Percentiles rank a stretch among this genome's conserved stretches.
These are phyloP conservation scores for Danio tinwini DNA, from an alignment of 2,797 vertebrate genomes.

Conservation along the genomic window DNA sequence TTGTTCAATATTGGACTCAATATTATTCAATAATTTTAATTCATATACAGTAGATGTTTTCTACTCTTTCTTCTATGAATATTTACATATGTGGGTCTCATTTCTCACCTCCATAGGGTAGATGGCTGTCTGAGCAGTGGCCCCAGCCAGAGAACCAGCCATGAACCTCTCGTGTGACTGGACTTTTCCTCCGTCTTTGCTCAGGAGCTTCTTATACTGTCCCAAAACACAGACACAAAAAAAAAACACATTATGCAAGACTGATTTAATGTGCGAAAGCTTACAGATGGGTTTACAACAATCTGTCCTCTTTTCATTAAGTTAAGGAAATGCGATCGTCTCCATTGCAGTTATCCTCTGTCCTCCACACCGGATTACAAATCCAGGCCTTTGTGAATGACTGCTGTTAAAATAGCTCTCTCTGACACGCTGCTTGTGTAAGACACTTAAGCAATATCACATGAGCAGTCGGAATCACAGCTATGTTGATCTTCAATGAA, in stretches of 20 bases:
- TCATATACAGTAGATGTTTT: background rate
- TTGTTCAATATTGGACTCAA: no score
- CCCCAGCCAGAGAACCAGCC: constrained; percentile 94
- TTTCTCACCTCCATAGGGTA: constrained; percentile 95
- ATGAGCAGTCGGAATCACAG: background rate
- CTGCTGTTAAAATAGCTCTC: constrained; percentile 24
- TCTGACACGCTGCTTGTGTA: constrained; percentile 33
- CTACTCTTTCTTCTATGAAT: background rate
- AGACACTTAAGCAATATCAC: constrained; percentile 25
- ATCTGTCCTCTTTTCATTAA: background rate
- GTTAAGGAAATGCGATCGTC: background rate
- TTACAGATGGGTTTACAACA: background rate
- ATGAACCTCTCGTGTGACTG: constrained; percentile 89
- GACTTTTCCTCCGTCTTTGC: constrained; percentile 84
- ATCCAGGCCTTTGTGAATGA: background rate
- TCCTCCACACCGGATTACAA: background rate
- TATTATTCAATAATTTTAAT: no score
- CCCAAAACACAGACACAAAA: constrained; percentile 37
- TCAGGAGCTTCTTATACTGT: constrained; percentile 93
- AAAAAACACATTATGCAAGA: constrained; percentile 25
- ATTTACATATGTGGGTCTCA: constrained; percentile 3
- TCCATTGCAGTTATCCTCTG: constrained; percentile 1
- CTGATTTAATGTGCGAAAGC: background rate
- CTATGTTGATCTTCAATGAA: background rate
- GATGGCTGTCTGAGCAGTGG: constrained; percentile 94